phyloP scores from a whole-genome alignment of 2,888 invertebrate species.

The Amphipoea lucens region DNA sequence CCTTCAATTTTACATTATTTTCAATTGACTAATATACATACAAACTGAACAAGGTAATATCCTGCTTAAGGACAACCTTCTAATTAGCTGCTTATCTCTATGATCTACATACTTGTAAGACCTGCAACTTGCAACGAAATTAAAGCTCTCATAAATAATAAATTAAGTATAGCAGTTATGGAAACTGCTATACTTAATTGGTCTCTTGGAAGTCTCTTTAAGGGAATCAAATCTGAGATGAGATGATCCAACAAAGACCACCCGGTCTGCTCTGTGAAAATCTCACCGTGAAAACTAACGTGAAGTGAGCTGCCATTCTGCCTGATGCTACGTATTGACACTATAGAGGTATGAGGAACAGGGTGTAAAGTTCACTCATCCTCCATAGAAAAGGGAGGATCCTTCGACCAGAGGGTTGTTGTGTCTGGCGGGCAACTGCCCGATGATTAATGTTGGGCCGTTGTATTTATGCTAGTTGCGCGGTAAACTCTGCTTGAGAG shows the following conservation, averaged over 20 bases:
- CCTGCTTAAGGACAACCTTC: constrained; percentile 40
- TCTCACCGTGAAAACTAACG: background rate
- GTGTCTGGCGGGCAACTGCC: too few species aligned
- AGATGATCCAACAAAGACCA: background rate
- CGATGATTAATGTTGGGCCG: too few species aligned
- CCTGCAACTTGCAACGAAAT: constrained; percentile 4
- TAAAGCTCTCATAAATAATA: background rate
- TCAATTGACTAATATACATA: constrained; percentile 29
- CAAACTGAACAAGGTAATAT: constrained; percentile 47
- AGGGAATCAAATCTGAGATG: background rate
- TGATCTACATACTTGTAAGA: background rate
- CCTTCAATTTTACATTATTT: constrained; percentile 29
- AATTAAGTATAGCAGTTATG: too few species aligned
- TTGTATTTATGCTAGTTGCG: too few species aligned
- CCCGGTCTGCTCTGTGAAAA: background rate
- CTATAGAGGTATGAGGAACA: too few species aligned
- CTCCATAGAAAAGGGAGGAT: too few species aligned
- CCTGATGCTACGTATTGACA: too few species aligned
- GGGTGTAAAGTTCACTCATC: too few species aligned
- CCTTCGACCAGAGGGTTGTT: too few species aligned
- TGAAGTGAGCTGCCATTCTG: background rate
- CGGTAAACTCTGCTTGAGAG: too few species aligned
- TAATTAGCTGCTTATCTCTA: constrained; percentile 4
- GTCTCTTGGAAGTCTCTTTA: too few species aligned
- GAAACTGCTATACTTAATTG: background rate